Evolutionary conservation across 2,797 vertebrate genomes (phyloP), one percentile per base, ranked within the genome.

Genomic region (Bradypodion ventrale): DNA sequence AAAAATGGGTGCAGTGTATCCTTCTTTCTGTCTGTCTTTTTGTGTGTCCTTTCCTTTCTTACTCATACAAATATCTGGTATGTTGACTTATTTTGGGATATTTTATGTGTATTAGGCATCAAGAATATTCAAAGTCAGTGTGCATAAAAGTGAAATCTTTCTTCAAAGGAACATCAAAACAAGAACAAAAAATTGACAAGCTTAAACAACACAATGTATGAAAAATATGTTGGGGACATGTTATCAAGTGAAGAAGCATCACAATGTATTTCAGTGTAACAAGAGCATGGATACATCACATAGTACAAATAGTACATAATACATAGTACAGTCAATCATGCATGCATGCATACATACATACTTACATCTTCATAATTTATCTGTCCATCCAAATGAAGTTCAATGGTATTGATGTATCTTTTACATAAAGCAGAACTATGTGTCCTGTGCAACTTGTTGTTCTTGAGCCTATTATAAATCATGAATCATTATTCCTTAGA

Each of bases 71-170:
- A 40, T 35, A 40, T 9, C 65, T 35, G 29, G 37, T 69, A 35
- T 42, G 66, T 37, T 42, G 37, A 35, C 19, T 66, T 32, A 59
- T 59, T 56, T 75, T 75, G 49, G 32, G n/a, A 29, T 65, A 40
- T 72, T 81, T 81, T 81, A 49, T 42, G 32, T 81, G 37, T n/a
- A 72, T 29, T 42, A 52, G 66, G n/a, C 72, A 52, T 37, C 46
- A 9, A 65, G 77, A n/a, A 40, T 72, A 68, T 72, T 78, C 56
- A 74, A 56, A 74, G n/a, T 74, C 56, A 84, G 27, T 72, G 35
- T 46, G 59, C 44, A 29, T 66, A 72, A 84, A 78, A 12, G 23
- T 37, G 66, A 72, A 84, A 37, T 15, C 44, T 78, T 84, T 16
- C 63, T 84, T 83, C 70, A 35, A 63, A n/a, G 27, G n/a, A n/a